Percentiles rank a stretch among this genome's conserved stretches.
Conservation (phyloP, 1,140 invertebrate genomes). For the Heterodera schachtii region DNA sequence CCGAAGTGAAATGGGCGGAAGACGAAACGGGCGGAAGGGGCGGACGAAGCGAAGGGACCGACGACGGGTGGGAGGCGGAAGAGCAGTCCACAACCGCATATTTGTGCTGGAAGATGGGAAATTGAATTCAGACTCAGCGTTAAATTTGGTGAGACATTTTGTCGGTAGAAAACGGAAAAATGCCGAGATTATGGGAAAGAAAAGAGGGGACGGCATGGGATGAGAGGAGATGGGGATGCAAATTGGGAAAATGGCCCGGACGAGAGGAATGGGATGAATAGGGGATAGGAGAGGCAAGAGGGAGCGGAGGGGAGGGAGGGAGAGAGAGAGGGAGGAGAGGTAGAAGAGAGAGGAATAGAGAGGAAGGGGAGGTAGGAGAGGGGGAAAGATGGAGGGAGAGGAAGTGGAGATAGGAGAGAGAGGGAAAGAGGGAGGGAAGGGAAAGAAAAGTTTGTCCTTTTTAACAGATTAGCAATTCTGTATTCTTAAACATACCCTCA, state of each 20-base stretch:
- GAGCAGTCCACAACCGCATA: background rate
- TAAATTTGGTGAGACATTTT: background rate
- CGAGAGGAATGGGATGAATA: no score
- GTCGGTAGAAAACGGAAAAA: background rate
- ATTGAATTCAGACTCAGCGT: background rate
- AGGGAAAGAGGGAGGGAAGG: background rate
- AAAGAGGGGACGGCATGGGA: background rate
- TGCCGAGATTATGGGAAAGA: background rate
- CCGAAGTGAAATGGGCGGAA: no score
- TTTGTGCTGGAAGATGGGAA: conserved; percentile 11
- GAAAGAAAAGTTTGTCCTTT: no score
- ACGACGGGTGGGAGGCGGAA: background rate
- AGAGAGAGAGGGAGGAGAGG: no score
- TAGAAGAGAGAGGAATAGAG: no score
- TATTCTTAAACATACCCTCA: conserved; percentile 34
- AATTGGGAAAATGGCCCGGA: no score
- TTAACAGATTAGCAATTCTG: no score
- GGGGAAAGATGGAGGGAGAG: no score
- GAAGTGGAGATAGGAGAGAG: no score
- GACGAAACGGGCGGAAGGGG: background rate
- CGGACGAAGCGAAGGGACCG: background rate
- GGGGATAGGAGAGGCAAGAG: no score
- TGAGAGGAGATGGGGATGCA: background rate
- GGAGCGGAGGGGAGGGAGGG: no score
- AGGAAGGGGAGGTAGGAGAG: no score